These are phyloP conservation scores for Yponomeuta evonymella DNA, from an alignment of 2,888 invertebrate genomes.

Conservation along the genomic window DNA sequence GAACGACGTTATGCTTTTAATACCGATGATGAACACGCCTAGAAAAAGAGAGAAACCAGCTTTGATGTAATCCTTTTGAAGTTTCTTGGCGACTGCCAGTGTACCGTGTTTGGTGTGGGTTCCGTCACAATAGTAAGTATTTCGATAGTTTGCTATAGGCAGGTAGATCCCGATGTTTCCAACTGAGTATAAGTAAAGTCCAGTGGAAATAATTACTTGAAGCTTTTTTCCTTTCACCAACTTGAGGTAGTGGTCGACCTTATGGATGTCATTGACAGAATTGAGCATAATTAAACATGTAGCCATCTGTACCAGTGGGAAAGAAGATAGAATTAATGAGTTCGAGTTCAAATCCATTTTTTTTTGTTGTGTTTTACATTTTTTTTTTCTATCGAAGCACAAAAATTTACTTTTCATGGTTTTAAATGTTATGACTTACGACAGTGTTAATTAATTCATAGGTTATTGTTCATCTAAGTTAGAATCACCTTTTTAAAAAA, in stretches of 20 bases:
- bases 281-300: slow-evolving; percentile 50
- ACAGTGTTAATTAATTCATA: too few species aligned
- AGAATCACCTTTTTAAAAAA: too few species aligned
- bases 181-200: background rate
- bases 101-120: background rate
- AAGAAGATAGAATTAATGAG: slow-evolving; percentile 38
- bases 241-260: slow-evolving; percentile 37
- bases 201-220: background rate
- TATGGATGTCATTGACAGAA: slow-evolving; percentile 48
- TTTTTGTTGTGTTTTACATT: slow-evolving; percentile 27
- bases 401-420: too few species aligned
- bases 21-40: slow-evolving; percentile 48
- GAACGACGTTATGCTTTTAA: slow-evolving; percentile 28
- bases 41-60: slow-evolving; percentile 61
- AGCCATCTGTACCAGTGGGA: slow-evolving; percentile 54
- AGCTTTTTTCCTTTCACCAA: slow-evolving; percentile 20
- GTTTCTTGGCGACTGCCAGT: slow-evolving; percentile 8
- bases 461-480: too few species aligned
- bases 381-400: too few species aligned
- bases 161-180: background rate
- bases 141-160: background rate
- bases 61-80: slow-evolving; percentile 55
- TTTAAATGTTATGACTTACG: too few species aligned
- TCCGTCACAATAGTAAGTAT: background rate
- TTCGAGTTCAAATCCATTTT: slow-evolving; percentile 39